phyloP scores from a whole-genome alignment of 2,797 vertebrate genomes.

The Periophthalmus magnuspinnatus region DNA sequence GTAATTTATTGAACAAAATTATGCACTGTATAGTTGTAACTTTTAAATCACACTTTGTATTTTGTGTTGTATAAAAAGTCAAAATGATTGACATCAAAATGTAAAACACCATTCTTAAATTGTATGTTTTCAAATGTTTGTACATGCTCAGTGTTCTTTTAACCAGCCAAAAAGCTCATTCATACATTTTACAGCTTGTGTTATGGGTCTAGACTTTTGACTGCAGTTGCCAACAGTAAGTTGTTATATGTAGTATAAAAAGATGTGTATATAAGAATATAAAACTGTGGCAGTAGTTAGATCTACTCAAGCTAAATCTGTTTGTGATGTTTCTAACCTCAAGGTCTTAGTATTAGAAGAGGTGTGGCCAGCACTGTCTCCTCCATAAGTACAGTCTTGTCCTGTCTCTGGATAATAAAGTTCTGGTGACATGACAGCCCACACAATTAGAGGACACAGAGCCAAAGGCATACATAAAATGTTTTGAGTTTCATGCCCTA shows the following conservation, averaged over 20 bases:
- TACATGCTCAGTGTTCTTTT: not conserved
- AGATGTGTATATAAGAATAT: not conserved
- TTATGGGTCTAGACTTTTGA: slow-evolving; percentile 11
- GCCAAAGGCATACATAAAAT: slow-evolving; percentile 25
- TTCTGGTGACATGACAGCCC: slow-evolving; percentile 35
- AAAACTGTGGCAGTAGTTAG: slow-evolving; percentile 1
- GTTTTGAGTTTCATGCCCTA: slow-evolving; percentile 19
- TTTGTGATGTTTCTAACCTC: slow-evolving; percentile 4
- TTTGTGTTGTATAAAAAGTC: not conserved
- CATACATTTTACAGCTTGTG: slow-evolving; percentile 3
- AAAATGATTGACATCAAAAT: not conserved
- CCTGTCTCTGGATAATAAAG: slow-evolving; percentile 43
- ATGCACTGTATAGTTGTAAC: not conserved
- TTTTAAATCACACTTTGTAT: not conserved
- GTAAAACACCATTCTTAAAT: not conserved
- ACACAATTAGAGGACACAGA: slow-evolving; percentile 26
- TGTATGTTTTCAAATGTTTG: not conserved
- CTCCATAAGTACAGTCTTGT: slow-evolving; percentile 40
- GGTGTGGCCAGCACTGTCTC: slow-evolving; percentile 45
- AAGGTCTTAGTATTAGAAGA: slow-evolving; percentile 30
- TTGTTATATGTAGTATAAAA: not conserved
- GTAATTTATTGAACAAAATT: not conserved
- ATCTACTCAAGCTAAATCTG: slow-evolving; percentile 1
- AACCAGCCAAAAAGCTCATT: not conserved
- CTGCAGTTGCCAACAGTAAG: slow-evolving; percentile 1